Base-by-base conservation (phyloP, 2,888 invertebrate species). In the Neuroscelio doddi region DNA sequence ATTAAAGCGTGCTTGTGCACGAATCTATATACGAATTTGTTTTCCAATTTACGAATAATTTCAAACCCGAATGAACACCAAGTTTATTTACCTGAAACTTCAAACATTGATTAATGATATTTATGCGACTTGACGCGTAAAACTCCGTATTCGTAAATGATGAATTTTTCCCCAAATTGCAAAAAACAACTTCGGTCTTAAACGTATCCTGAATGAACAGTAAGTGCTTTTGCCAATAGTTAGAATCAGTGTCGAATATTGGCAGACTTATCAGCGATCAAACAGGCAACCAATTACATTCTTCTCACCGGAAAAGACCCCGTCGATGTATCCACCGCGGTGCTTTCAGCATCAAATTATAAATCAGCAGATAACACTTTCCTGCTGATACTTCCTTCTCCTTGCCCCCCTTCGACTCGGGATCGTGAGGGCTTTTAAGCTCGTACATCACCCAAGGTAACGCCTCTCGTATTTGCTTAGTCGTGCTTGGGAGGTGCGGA, bases 381-480 rank as follows among this genome's bases (percentile, higher is more conserved):
- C 55, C 62, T 63, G 64, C 64, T 46, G 63, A 59, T 62, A 51
- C 47, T 56, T 34, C 47, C 52, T 59, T 56, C 10, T 50, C n/a
- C 24, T 8, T 16, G 16, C 17, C n/a, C 39, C 17, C 1, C 16
- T 21, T 14, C 10, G n/a, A 24, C 61, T 69, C 59, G 61, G 70
- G 70, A 71, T 80, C 75, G 77, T 71, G 74, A 70, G 70, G 74
- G 78, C 79, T 81, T 82, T 81, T 78, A 81, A 81, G 82, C 82
- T 82, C 82, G 78, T 82, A 82, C 79, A 82, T 82, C 82, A 82
- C 75, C 70, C 68, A 38, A 74, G 79, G 81, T 80, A 78, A 82
- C 82, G 82, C 82, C 82, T 80, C 80, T 77, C 68, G 81, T 82
- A 81, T 82, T 82, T 82, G 82, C 80, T 82, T 81, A 82, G 82